Evolutionary conservation across 2,113 vertebrate species (phyloP).

Genomic region (Syngnathus floridae): DNA sequence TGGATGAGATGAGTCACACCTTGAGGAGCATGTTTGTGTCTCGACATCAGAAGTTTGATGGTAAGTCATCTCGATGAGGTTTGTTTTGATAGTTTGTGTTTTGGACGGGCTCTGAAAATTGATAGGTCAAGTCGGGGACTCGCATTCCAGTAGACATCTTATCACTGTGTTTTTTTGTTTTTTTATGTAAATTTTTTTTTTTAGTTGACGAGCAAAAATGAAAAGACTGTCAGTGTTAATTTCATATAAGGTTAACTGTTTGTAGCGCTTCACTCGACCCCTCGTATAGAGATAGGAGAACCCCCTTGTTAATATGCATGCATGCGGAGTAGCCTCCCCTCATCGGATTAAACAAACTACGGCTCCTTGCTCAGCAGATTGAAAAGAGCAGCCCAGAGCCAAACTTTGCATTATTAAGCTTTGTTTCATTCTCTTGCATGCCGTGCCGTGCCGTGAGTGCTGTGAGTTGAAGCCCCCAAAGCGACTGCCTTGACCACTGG

Average conservation of each 20-base stretch:
- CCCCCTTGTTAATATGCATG: constrained; percentile 49
- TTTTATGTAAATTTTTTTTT: too few species aligned
- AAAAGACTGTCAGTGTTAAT: constrained; percentile 23
- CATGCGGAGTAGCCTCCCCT: constrained; percentile 33
- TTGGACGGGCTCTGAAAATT: not conserved
- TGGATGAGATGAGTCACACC: constrained; percentile 85
- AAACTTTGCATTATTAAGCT: constrained; percentile 44
- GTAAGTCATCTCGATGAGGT: constrained; percentile 64
- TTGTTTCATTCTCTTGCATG: constrained; percentile 33
- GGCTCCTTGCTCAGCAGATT: constrained; percentile 45
- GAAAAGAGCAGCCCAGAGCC: constrained; percentile 40
- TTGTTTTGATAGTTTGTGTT: not conserved
- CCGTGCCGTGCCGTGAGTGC: not conserved
- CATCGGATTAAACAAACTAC: constrained; percentile 60
- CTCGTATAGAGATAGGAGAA: constrained; percentile 35
- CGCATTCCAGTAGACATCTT: too few species aligned
- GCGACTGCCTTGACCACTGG: constrained; percentile 44
- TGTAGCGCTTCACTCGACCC: constrained; percentile 1
- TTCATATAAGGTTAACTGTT: constrained; percentile 25
- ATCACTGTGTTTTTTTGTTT: too few species aligned
- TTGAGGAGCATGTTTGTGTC: constrained; percentile 86
- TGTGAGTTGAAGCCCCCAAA: constrained; percentile 31
- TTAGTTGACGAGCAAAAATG: too few species aligned
- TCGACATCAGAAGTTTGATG: constrained; percentile 89
- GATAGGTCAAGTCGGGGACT: not conserved